phyloP scores from a whole-genome alignment of 2,888 invertebrate species.

The Cryptocephalus primarius region DNA sequence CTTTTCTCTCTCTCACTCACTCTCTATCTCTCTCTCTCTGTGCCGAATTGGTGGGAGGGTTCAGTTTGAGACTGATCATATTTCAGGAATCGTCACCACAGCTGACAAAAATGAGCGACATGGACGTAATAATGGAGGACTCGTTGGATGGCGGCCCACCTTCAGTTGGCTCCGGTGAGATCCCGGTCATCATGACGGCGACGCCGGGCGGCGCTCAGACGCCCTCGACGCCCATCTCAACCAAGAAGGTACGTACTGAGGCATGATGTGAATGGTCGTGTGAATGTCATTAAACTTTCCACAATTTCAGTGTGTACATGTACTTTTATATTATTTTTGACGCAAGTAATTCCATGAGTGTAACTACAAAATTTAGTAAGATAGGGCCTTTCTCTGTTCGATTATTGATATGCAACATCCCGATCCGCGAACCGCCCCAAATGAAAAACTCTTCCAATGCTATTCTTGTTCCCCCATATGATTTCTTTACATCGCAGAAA shows the following conservation, averaged over 20 bases:
- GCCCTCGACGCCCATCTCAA: conserved; percentile 9
- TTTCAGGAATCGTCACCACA: conserved; percentile 42
- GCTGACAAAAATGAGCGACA: conserved; percentile 50
- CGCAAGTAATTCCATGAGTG: conserved; percentile 11
- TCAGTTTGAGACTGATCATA: too few relatives aligned
- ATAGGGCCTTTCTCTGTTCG: background rate
- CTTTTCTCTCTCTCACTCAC: too few relatives aligned
- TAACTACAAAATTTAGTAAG: conserved; percentile 4
- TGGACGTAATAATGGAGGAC: conserved; percentile 62
- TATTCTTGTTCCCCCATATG: too few relatives aligned
- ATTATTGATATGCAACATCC: too few relatives aligned
- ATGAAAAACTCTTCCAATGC: too few relatives aligned
- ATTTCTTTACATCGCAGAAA: conserved; percentile 26
- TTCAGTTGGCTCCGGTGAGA: conserved; percentile 72
- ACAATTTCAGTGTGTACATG: too few relatives aligned
- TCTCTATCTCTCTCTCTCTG: too few relatives aligned
- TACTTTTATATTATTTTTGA: background rate
- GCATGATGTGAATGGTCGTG: background rate
- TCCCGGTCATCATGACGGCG: conserved; percentile 36
- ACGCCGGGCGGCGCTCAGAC: conserved; percentile 36
- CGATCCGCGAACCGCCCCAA: too few relatives aligned
- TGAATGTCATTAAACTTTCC: conserved; percentile 1
- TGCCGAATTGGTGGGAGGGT: too few relatives aligned
- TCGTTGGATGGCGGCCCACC: conserved; percentile 72
- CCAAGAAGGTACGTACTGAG: conserved; percentile 13